Base-by-base conservation (phyloP, 2,888 invertebrate genomes). In the Lasioglossum lativentre region DNA sequence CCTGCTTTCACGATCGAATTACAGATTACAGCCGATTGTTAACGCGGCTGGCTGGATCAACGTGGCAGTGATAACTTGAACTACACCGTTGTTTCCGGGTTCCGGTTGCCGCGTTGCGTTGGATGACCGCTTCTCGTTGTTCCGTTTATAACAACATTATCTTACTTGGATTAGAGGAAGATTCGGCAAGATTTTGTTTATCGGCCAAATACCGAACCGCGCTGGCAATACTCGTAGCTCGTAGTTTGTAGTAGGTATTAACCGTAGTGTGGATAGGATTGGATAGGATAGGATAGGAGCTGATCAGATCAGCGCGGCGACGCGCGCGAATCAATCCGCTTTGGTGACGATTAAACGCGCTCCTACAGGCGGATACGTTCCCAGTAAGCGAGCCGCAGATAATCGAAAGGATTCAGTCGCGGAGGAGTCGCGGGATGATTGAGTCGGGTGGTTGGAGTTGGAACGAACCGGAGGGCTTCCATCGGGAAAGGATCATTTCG, bases 371-470 rank as follows among this genome's bases (percentile, higher is more conserved):
- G 23, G 45, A 45, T 27, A 30, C 42, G 16, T 56, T n/a, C 47
- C 23, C 27, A 30, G 52, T 14, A n/a, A 14, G 16, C 34, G 16
- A 19, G 27, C 52, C 45, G 16, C n/a, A 23, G 71, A 42, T 47
- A 68, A 75, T 63, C 74, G 78, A 71, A 34, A 71, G 12, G 71
- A 71, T 23, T 42, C 85, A 78, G 85, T 84, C 52, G 75, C 27
- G 52, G 63, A 70, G 30, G 30, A 30, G 23, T 71, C 77, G 23
- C 74, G 59, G 63, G 40, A 68, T 74, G 56, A 70, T 47, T 45
- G 70, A 16, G 81, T 78, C 40, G 47, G 4, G 30, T 68, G 38
- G 23, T 68, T 68, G 38, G 1, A 68, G 68, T 8, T 38, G 19
- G 12, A 38, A 38, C 12, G 38, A 68, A 23, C 38, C 68, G 34